These are phyloP conservation scores for Campaea margaritaria DNA, from an alignment of 2,888 invertebrate species.

Conservation along the genomic window DNA sequence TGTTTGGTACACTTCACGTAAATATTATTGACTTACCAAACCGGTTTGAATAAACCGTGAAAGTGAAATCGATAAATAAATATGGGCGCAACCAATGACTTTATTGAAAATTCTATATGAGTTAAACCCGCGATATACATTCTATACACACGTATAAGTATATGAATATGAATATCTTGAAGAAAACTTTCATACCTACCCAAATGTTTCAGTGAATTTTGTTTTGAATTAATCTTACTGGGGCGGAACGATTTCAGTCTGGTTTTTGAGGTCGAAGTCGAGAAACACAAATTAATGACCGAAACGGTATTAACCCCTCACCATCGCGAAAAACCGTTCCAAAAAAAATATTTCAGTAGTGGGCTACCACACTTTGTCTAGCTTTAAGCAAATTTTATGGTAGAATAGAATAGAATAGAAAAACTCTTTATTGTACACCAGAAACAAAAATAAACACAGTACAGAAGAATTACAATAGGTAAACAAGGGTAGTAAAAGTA, in stretches of 20 bases:
- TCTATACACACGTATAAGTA: too few species aligned
- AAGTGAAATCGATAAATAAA: conserved; percentile 41
- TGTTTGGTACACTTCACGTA: conserved; percentile 1
- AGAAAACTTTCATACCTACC: neutral
- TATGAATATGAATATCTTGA: too few species aligned
- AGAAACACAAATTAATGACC: conserved; percentile 2
- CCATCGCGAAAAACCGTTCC: too few species aligned
- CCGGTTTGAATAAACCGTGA: conserved; percentile 40
- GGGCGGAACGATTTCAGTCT: conserved; percentile 45
- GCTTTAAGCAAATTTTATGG: too few species aligned
- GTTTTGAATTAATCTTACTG: conserved; percentile 30
- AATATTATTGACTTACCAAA: conserved; percentile 10
- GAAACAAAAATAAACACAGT: too few species aligned
- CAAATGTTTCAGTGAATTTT: neutral
- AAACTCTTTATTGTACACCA: too few species aligned
- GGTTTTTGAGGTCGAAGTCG: conserved; percentile 27
- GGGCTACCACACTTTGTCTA: too few species aligned
- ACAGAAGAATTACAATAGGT: too few species aligned
- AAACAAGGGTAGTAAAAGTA: too few species aligned
- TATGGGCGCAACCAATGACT: conserved; percentile 20
- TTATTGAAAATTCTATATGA: conserved; percentile 1
- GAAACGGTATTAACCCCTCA: neutral
- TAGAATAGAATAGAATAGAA: too few species aligned
- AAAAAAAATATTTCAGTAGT: neutral
- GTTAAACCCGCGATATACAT: neutral